These are phyloP conservation scores for Liopterus haemorrhoidalis DNA, from an alignment of 2,888 invertebrate species.

Conservation along the genomic window DNA sequence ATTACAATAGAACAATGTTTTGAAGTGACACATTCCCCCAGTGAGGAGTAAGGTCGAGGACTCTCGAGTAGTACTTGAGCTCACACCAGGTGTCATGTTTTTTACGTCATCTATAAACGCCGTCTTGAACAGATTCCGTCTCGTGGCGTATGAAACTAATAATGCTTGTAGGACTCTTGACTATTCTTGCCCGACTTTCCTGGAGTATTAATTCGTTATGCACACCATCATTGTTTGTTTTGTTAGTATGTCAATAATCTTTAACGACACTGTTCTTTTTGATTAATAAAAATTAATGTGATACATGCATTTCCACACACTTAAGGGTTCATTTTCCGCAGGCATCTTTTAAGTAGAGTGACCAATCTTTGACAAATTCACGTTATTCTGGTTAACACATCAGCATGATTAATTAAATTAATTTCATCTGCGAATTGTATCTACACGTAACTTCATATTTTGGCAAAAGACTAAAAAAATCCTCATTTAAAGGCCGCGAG, in stretches of 20 bases:
- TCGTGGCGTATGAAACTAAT: constrained; percentile 2
- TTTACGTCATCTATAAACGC: neutral
- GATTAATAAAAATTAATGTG: too few species aligned
- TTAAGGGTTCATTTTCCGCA: constrained; percentile 33
- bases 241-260: neutral
- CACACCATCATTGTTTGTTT: neutral
- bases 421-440: too few species aligned
- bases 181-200: neutral
- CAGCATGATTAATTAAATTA: too few species aligned
- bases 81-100: constrained; percentile 10
- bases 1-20: constrained; percentile 1
- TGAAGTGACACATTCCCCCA: neutral
- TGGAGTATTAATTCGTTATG: constrained; percentile 3
- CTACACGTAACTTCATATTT: too few species aligned
- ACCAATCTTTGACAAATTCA: too few species aligned
- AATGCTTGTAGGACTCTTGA: neutral
- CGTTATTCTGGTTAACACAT: too few species aligned
- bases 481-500: too few species aligned
- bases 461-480: too few species aligned
- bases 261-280: neutral
- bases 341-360: constrained; percentile 20
- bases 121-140: neutral
- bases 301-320: constrained; percentile 24
- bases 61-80: too few species aligned
- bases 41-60: constrained; percentile 8